Evolutionary conservation across 1,140 invertebrate genomes (phyloP).

Genomic region (Protaetia brevitarsis): DNA sequence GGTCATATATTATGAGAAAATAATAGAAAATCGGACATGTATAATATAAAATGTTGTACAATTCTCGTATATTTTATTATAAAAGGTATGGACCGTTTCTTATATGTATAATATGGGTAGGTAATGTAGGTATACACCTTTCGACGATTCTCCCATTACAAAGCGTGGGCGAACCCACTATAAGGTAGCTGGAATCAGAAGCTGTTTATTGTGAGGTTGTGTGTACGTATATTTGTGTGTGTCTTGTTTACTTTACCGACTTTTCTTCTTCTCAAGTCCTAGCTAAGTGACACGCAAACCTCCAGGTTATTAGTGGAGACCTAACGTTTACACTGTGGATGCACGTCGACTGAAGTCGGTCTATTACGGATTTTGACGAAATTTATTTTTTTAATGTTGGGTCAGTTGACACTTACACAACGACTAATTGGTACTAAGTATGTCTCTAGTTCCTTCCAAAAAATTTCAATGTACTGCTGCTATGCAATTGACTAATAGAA

Average conservation of each 20-base stretch:
- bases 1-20: conserved; percentile 14
- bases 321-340: conserved; percentile 1
- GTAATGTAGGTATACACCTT: conserved; percentile 16
- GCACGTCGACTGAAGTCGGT: background rate
- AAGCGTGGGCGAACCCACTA: conserved; percentile 6
- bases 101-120: background rate
- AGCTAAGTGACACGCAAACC: conserved; percentile 19
- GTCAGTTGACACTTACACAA: background rate
- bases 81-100: background rate
- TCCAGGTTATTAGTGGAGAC: conserved; percentile 17
- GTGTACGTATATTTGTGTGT: conserved; percentile 9
- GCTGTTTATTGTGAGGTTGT: conserved; percentile 19
- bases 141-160: background rate
- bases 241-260: conserved; percentile 20
- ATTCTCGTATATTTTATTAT: conserved; percentile 2
- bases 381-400: conserved; percentile 11
- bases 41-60: conserved; percentile 14
- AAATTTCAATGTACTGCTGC: conserved; percentile 10
- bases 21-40: conserved; percentile 15
- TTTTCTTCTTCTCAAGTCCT: conserved; percentile 21
- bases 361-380: conserved; percentile 11
- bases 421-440: conserved; percentile 13
- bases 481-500: conserved; percentile 5
- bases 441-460: conserved; percentile 1
- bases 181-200: conserved; percentile 21